Evolutionary conservation across 2,113 vertebrate genomes (phyloP).

Genomic region (Periophthalmodon schlosseri): DNA sequence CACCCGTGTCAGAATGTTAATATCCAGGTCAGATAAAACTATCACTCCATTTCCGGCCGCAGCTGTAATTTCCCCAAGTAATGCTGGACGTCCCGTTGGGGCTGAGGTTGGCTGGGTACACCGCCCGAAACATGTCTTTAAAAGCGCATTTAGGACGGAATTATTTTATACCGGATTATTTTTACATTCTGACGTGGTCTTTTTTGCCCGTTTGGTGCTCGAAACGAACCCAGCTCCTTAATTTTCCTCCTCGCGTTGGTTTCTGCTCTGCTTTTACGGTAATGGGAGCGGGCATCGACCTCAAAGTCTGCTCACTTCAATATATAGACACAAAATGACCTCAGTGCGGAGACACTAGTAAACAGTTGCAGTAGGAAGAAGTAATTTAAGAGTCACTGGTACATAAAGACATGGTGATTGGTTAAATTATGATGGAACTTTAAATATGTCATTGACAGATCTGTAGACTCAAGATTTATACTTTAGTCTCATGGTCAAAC

Average conservation of each 20-base stretch:
- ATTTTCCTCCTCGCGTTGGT: constrained; percentile 42
- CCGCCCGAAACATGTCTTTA: constrained; percentile 58
- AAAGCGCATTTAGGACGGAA: constrained; percentile 61
- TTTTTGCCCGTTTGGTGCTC: constrained; percentile 42
- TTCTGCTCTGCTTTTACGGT: constrained; percentile 42
- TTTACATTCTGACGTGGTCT: constrained; percentile 48
- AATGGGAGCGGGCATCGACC: constrained; percentile 49
- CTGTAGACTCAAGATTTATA: neutral
- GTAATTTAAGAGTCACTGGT: neutral
- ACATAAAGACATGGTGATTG: neutral
- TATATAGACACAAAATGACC: constrained; percentile 51
- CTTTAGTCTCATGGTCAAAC: neutral
- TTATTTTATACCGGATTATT: constrained; percentile 64
- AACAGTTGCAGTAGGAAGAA: constrained; percentile 27
- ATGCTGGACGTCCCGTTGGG: constrained; percentile 42
- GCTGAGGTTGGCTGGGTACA: constrained; percentile 56
- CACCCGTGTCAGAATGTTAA: constrained; percentile 54
- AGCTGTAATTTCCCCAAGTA: constrained; percentile 55
- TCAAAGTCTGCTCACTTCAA: constrained; percentile 42
- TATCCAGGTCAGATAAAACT: constrained; percentile 61
- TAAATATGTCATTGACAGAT: neutral
- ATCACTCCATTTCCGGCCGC: constrained; percentile 48
- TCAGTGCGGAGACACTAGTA: constrained; percentile 24
- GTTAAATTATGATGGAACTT: neutral
- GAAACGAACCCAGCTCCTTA: constrained; percentile 31